phyloP scores from a whole-genome alignment of 2,113 vertebrate species.

The Notothenia rossii region DNA sequence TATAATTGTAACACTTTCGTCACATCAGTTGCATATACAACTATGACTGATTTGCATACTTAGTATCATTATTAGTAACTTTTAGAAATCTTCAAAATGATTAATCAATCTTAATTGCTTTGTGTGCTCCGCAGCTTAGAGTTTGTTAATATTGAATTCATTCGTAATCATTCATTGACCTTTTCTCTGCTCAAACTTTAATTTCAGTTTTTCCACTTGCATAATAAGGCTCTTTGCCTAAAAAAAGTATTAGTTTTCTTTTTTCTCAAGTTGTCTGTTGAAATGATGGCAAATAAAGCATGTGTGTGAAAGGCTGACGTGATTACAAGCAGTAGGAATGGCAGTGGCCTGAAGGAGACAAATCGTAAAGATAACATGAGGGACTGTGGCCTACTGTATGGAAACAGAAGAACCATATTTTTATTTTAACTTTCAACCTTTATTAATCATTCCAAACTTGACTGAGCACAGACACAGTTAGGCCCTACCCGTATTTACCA shows the following conservation, averaged over 20 bases:
- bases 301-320: background rate
- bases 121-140: background rate
- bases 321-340: background rate
- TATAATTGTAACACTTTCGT: background rate
- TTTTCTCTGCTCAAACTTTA: background rate
- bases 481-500: background rate
- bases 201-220: background rate
- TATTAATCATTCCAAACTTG: constrained; percentile 2
- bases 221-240: background rate
- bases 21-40: background rate
- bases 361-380: background rate
- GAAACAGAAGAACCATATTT: background rate
- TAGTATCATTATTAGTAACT: background rate
- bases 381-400: background rate
- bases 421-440: background rate
- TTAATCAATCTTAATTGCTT: background rate
- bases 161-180: background rate
- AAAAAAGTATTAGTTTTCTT: too few species aligned
- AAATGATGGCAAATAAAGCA: background rate
- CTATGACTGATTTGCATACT: background rate
- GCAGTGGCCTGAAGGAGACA: background rate
- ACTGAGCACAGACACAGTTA: background rate
- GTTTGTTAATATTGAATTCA: background rate
- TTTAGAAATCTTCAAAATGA: background rate
- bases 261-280: background rate